A percentile compares a stretch with the other conserved stretches of the same genome.
Evolutionary conservation across 2,888 invertebrate species (phyloP).

Genomic region (Eueremaeus valkanovi): DNA sequence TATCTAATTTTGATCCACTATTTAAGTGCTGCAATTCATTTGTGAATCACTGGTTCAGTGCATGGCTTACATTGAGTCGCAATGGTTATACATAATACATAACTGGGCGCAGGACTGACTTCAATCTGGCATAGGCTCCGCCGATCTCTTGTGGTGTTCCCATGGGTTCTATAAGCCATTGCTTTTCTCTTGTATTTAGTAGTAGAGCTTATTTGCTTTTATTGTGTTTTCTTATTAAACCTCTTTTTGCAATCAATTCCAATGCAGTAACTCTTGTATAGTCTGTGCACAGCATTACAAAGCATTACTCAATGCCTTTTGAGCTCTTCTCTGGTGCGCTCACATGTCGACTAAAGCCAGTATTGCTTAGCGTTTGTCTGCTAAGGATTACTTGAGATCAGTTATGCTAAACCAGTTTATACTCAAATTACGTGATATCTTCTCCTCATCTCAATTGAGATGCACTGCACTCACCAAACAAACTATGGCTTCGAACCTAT

Average conservation of each 20-base stretch:
- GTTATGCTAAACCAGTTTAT: constrained; percentile 24
- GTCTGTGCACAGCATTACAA: background rate
- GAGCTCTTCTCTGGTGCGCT: background rate
- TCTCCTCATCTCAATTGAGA: constrained; percentile 9
- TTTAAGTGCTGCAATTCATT: constrained; percentile 5
- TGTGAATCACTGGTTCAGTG: too few relatives aligned
- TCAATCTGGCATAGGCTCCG: too few relatives aligned
- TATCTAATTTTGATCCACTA: background rate
- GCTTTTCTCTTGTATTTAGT: constrained; percentile 16
- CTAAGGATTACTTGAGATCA: constrained; percentile 7
- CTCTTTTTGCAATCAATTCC: constrained; percentile 5
- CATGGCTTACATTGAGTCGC: too few relatives aligned
- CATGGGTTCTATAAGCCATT: constrained; percentile 5
- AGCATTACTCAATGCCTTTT: too few relatives aligned
- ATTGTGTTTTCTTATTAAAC: constrained; percentile 22
- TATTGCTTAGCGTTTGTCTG: background rate
- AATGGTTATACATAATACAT: background rate
- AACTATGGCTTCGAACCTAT: background rate
- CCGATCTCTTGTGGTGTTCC: background rate
- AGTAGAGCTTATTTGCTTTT: background rate
- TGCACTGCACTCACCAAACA: background rate
- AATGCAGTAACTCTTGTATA: background rate
- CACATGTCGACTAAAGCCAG: background rate
- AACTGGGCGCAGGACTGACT: background rate
- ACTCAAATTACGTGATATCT: constrained; percentile 27